Evolutionary conservation across 2,888 invertebrate species (phyloP), one percentile per base, ranked within the genome.

Genomic region (Melitaea athalia): DNA sequence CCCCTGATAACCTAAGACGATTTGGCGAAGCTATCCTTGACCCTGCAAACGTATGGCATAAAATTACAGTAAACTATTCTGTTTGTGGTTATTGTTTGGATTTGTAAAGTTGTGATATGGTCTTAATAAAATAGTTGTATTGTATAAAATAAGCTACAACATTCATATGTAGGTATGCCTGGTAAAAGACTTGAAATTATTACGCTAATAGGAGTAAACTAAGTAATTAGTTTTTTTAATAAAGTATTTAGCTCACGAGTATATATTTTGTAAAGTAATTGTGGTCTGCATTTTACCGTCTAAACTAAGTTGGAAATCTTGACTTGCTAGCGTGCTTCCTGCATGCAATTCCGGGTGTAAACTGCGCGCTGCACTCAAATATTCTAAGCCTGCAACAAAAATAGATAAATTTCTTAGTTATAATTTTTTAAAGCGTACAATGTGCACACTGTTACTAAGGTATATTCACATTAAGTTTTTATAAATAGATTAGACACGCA

Each of bases 261-360:
- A 38, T 38, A 3, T 38, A 38, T 38, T 33, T 33, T 33, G 33
- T 33, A 33, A 33, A 33, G 6, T 33, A 33, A 33, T 33, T n/a
- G n/a, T 33, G 3, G 33, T 33, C 33, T 50, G 50, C 15, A 17
- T 50, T 5, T 31, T 55, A 96, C 97, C 97, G 92, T 98, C 98
- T 89, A 98, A 94, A 82, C 98, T 97, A 82, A 98, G 97, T 75
- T 96, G 96, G 79, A 98, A 96, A 80, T 98, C 98, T 72, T 97
- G 96, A 79, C 97, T 97, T 59, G 97, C 97, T 75, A 96, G 93
- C 67, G 96, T 94, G 76, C 94, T 94, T 72, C 94, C 94, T 52
- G 93, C 94, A 71, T 94, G 94, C 52, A 94, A 89, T 76, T 94
- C 94, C 42, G 94, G 94, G 70, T 94, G 94, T 53, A 94, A 86